Evolutionary conservation across 2,797 vertebrate genomes (phyloP).

Genomic region (Brachyrhaphis roseni): DNA sequence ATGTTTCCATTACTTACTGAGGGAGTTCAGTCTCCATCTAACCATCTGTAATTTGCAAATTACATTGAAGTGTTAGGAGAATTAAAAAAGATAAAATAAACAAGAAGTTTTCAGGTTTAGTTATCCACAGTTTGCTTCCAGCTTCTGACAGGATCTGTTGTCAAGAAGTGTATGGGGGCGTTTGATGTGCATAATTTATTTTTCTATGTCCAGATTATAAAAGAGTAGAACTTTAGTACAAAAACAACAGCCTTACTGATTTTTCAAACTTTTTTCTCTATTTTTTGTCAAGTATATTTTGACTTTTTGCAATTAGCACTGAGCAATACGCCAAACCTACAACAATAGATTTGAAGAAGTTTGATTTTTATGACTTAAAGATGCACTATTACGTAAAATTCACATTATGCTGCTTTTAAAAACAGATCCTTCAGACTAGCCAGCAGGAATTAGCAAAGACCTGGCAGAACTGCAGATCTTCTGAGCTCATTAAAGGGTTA

Average conservation of each 20-base stretch:
- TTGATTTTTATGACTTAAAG: neutral
- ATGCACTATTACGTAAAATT: no score
- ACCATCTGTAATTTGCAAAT: slow-evolving; percentile 16
- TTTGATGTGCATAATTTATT: neutral
- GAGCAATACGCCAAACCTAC: neutral
- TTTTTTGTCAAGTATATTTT: neutral
- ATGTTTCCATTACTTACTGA: slow-evolving; percentile 36
- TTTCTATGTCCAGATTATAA: neutral
- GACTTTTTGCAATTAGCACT: neutral
- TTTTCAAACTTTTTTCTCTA: neutral
- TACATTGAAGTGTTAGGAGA: slow-evolving; percentile 7
- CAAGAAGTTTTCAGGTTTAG: neutral
- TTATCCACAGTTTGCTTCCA: neutral
- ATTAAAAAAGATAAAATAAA: neutral
- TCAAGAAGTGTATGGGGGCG: neutral
- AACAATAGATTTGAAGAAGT: neutral
- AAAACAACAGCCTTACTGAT: neutral
- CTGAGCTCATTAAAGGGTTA: no score
- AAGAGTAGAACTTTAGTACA: neutral
- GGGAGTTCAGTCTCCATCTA: slow-evolving; percentile 3
- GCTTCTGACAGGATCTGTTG: neutral
- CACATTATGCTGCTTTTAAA: no score
- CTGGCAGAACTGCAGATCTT: no score
- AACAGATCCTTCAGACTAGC: no score
- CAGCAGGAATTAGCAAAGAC: no score